Base-by-base conservation (phyloP, 2,113 vertebrate species). In the Dinomys branickii region DNA sequence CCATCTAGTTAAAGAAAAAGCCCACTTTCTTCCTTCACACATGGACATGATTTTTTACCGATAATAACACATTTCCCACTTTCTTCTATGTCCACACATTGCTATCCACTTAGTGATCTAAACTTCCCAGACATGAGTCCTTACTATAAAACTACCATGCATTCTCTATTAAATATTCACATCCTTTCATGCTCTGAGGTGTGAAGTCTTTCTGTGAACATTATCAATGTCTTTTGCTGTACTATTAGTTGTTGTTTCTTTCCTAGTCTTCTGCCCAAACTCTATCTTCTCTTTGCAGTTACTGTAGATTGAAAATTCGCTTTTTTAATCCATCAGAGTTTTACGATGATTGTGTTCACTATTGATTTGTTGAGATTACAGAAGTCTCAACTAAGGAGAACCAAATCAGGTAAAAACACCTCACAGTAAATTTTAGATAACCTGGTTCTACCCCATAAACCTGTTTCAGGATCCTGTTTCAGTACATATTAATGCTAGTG, bases 351-450 rank as follows among this genome's bases (percentile, higher is more conserved):
- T 84, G 8, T 73, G 58, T 59, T 89, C 73, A 84, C 54, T 77
- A 61, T 61, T 80, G n/a, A 87, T 82, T 35, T 96, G 28, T 33
- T 90, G 85, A 85, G 16, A 54, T 97, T 96, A 56, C 3, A 87
- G 24, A 13, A 87, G 67, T 97, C 7, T 95, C 41, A 94, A 50
- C 14, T 94, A 22, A 78, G 80, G 54, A 87, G 3, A 83, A 84
- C 26, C 20, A 94, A 93, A 85, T 80, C 28, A 65, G 38, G 35
- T 54, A 47, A 17, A 94, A 85, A 82, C 2, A 78, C 4, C 22
- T 88, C 3, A 30, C 52, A 35, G 16, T 67, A 54, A 54, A 80
- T 75, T 97, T 84, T 89, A 65, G 84, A 58, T 13, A 63, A 3
- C 30, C 63, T 90, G 44, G 3, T 24, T 77, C 10, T 26, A 89